phyloP scores from a whole-genome alignment of 1,140 invertebrate species.

The Rhyacophila brunnea region DNA sequence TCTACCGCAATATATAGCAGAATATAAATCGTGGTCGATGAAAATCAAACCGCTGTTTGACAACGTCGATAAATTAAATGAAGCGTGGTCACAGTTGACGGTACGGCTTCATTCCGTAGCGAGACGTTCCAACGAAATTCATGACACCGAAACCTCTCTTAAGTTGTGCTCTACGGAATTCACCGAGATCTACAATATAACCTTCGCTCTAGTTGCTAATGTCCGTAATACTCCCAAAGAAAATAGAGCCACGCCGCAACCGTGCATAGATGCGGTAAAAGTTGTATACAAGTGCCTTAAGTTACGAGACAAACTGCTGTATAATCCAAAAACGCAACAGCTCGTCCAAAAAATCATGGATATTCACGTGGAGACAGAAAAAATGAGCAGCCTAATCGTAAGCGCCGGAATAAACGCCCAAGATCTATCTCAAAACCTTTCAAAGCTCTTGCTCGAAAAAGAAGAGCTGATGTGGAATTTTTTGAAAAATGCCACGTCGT shows the following conservation, averaged over 20 bases:
- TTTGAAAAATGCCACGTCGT: background rate
- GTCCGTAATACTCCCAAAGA: conserved; percentile 41
- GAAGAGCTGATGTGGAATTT: conserved; percentile 5
- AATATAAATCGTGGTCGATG: conserved; percentile 6
- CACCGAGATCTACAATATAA: conserved; percentile 43
- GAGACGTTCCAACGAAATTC: conserved; percentile 45
- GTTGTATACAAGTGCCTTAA: conserved; percentile 48
- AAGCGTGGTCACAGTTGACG: conserved; percentile 45
- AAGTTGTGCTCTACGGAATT: conserved; percentile 40
- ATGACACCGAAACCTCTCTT: conserved; percentile 41
- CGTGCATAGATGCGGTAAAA: conserved; percentile 46
- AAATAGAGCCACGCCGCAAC: conserved; percentile 41
- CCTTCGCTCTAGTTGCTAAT: conserved; percentile 42
- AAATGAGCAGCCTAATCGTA: conserved; percentile 42
- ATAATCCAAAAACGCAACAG: conserved; percentile 43
- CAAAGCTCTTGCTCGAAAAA: conserved; percentile 21
- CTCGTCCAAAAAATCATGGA: conserved; percentile 48
- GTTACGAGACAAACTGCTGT: conserved; percentile 45
- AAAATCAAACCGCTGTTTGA: conserved; percentile 40
- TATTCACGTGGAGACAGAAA: conserved; percentile 45
- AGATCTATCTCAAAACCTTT: conserved; percentile 39
- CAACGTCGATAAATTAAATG: conserved; percentile 44
- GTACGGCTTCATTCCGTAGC: conserved; percentile 46
- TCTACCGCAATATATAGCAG: background rate
- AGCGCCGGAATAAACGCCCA: conserved; percentile 45